Evolutionary conservation across 2,888 invertebrate genomes (phyloP).

Genomic region (Dastarcus helophoroides): DNA sequence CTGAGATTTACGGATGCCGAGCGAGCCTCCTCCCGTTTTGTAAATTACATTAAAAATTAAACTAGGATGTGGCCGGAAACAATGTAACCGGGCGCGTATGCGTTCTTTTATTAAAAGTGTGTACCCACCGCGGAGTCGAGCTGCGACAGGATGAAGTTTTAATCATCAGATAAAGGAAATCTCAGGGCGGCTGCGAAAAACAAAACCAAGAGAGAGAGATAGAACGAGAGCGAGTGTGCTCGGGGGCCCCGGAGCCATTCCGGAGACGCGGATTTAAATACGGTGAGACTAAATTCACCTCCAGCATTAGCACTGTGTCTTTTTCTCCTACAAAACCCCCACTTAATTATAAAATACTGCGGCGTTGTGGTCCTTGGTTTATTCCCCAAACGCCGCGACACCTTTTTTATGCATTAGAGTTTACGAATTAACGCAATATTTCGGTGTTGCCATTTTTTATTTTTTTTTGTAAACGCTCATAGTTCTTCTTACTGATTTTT

Average conservation of each 20-base stretch:
- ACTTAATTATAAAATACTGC: slow-evolving; percentile 13
- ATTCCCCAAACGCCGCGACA: too few species aligned
- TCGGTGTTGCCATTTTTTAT: too few species aligned
- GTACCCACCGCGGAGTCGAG: slow-evolving; percentile 29
- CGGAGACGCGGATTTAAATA: slow-evolving; percentile 22
- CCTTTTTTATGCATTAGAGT: too few species aligned
- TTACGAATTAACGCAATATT: too few species aligned
- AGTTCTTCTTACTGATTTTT: too few species aligned
- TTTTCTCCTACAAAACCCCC: slow-evolving; percentile 12
- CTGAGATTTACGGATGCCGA: slow-evolving; percentile 3
- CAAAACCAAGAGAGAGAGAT: too few species aligned
- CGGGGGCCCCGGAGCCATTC: slow-evolving; percentile 29
- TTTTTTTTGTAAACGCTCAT: too few species aligned
- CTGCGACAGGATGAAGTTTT: slow-evolving; percentile 40
- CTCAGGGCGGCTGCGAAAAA: slow-evolving; percentile 36
- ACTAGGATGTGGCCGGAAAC: slow-evolving; percentile 26
- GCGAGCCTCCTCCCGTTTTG: slow-evolving; percentile 23
- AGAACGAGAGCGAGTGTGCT: slow-evolving; percentile 23
- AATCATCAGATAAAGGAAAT: slow-evolving; percentile 40
- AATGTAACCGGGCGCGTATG: slow-evolving; percentile 28
- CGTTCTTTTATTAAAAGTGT: slow-evolving; percentile 35
- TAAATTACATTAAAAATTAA: slow-evolving; percentile 35
- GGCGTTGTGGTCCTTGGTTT: slow-evolving; percentile 8
- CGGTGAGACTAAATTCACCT: slow-evolving; percentile 14
- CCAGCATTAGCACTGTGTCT: slow-evolving; percentile 13